A percentile compares a stretch with the other conserved stretches of the same genome.
phyloP scores from a whole-genome alignment of 2,888 invertebrate genomes.

The Silvanus unidentatus region DNA sequence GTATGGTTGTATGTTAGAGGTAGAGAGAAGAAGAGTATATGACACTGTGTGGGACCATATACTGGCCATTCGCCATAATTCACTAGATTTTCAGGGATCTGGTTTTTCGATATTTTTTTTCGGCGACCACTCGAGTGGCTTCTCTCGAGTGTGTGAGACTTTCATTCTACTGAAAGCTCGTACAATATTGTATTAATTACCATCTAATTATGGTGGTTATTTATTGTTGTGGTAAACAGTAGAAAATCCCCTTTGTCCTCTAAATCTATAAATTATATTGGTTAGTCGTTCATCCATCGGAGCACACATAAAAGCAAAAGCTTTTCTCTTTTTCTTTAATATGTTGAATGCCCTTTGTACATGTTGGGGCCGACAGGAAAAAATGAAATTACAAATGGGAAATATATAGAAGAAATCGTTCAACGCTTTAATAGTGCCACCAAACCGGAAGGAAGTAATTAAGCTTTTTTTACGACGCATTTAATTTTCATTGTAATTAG shows the following conservation, averaged over 20 bases:
- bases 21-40: slow-evolving; percentile 19
- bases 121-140: slow-evolving; percentile 9
- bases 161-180: slow-evolving; percentile 14
- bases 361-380: too few species aligned
- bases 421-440: background rate
- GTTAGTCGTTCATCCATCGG: background rate
- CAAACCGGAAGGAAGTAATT: slow-evolving; percentile 26
- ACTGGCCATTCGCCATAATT: slow-evolving; percentile 33
- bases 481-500: slow-evolving; percentile 23
- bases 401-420: too few species aligned
- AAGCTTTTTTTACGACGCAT: slow-evolving; percentile 23
- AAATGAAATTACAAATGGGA: too few species aligned
- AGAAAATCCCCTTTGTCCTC: slow-evolving; percentile 20
- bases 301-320: background rate
- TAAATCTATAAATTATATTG: slow-evolving; percentile 18
- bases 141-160: slow-evolving; percentile 10
- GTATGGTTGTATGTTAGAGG: slow-evolving; percentile 38
- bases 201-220: slow-evolving; percentile 38
- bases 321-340: too few species aligned
- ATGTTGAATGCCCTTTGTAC: too few species aligned
- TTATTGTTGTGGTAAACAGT: slow-evolving; percentile 32
- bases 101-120: slow-evolving; percentile 5
- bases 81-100: slow-evolving; percentile 27
- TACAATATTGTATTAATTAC: slow-evolving; percentile 40
- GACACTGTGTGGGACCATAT: slow-evolving; percentile 21